Evolutionary conservation across 2,888 invertebrate species (phyloP), one percentile per base, ranked within the genome.

Genomic region (Griposia aprilina): DNA sequence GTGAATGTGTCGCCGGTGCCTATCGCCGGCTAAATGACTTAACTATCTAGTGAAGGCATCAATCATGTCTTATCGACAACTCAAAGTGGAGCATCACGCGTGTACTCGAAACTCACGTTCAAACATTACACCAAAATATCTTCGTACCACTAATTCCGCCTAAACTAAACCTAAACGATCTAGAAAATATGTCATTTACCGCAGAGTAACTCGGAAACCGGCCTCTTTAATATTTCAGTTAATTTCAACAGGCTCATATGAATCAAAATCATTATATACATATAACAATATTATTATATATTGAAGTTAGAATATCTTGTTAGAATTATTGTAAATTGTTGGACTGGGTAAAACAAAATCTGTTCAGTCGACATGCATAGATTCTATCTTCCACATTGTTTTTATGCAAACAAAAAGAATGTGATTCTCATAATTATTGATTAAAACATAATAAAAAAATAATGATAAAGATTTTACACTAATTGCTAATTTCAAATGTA

Each of bases 251-350:
- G 92, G 92, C 91, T 91, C 89, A 84, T 90, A 87, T 87, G 81
- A 83, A 90, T 90, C 90, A 90, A 83, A 93, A 93, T 91, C 96
- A 94, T 95, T 96, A 96, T 96, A 96, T 96, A 96, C 96, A 96
- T 94, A 96, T 93, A 96, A 94, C 92, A 93, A 93, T 92, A 93
- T 90, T 90, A 90, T 91, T 85, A 90, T 90, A 88, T 88, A 88
- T 89, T 86, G 80, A 80, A 84, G 78, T 79, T 80, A 83, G 83
- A 88, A 87, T 85, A 85, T 76, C 80, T 76, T 55, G 36, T 73
- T 76, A 59, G 10, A 30, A 45, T 65, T 74, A 74, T 71, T 82
- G 80, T 82, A 86, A 78, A 78, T 74, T 76, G 81, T 77, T 79
- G 78, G 59, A 50, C 74, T 70, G 23, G 26, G 59, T 65, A 76